Conservation (phyloP, 2,888 invertebrate species). For the Cynaeus angustus region DNA sequence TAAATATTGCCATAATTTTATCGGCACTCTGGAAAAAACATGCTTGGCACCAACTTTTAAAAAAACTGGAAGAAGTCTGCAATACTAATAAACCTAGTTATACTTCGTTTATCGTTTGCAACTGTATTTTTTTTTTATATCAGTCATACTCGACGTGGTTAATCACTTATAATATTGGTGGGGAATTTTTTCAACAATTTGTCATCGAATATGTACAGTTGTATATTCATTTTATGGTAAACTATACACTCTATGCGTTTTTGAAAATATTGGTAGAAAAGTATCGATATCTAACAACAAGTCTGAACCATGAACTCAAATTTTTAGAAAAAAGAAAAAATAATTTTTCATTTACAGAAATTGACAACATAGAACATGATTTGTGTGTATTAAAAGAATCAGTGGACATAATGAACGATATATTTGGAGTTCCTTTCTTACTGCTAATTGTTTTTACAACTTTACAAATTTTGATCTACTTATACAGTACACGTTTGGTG, state of each 20-base stretch:
- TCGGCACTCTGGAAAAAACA: background rate
- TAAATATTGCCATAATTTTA: background rate
- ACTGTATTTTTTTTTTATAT: background rate
- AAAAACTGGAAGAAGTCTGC: background rate
- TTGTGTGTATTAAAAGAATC: background rate
- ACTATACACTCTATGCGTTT: background rate
- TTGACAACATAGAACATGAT: background rate
- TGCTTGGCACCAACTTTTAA: background rate
- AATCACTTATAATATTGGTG: background rate
- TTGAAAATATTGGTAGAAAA: conserved; percentile 4
- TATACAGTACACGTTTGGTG: background rate
- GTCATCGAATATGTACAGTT: background rate
- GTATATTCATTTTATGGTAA: background rate
- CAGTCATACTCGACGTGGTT: background rate
- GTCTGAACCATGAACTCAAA: background rate
- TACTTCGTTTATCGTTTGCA: background rate
- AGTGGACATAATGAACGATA: conserved; percentile 5
- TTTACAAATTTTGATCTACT: conserved; percentile 1
- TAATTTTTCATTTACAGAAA: conserved; percentile 6
- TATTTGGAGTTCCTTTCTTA: conserved; percentile 18
- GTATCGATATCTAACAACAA: background rate
- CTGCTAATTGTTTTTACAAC: background rate
- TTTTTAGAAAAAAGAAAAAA: background rate
- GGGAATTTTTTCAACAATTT: background rate
- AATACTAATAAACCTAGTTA: too few species aligned